Evolutionary conservation across 2,888 invertebrate genomes (phyloP).

Genomic region (Synergus laeviventris): DNA sequence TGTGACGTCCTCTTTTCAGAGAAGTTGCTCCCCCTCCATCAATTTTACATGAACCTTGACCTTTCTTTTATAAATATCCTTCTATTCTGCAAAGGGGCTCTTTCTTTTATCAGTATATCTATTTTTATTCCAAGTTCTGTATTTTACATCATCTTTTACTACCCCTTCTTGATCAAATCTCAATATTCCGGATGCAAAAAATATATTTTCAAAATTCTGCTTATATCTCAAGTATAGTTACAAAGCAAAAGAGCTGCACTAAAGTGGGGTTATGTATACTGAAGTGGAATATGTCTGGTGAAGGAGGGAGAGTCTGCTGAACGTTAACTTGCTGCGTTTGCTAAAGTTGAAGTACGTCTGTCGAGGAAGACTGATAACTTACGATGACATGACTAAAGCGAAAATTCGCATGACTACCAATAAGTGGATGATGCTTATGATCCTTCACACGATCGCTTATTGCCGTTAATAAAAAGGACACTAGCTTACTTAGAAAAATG

Average conservation of each 20-base stretch:
- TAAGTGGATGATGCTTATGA: background rate
- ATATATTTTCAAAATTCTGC: background rate
- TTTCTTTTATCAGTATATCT: background rate
- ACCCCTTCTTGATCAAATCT: background rate
- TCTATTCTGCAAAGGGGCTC: background rate
- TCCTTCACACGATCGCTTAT: background rate
- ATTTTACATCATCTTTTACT: background rate
- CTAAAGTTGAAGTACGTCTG: conserved; percentile 7
- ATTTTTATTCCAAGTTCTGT: background rate
- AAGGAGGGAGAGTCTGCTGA: background rate
- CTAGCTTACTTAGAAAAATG: background rate
- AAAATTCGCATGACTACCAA: background rate
- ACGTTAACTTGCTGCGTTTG: background rate
- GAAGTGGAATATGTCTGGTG: background rate
- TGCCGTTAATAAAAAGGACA: background rate
- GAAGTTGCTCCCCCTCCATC: background rate
- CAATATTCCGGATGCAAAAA: background rate
- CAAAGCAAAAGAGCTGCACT: background rate
- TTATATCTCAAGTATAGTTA: background rate
- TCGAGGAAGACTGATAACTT: background rate
- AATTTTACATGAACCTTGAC: background rate
- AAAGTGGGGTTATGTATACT: conserved; percentile 15
- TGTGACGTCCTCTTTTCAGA: background rate
- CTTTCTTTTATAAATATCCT: background rate
- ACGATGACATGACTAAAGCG: background rate